Percentiles rank a stretch among this genome's conserved stretches.
phyloP scores from a whole-genome alignment of 2,888 invertebrate species.

The Morinoia aosen region DNA sequence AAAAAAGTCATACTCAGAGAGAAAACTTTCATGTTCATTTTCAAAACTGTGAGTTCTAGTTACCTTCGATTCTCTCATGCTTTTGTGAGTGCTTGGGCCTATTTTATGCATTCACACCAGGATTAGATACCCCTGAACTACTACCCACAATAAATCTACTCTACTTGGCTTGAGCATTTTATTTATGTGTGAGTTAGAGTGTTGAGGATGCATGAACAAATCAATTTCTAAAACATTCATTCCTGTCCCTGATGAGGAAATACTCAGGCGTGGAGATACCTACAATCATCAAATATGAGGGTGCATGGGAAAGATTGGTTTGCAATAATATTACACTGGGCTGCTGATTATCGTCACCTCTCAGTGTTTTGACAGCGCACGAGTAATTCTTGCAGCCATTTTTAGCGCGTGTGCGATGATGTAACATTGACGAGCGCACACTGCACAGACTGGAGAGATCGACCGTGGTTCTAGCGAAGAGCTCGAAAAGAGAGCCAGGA shows the following conservation, averaged over 20 bases:
- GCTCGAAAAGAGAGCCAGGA: background rate
- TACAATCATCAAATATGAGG: background rate
- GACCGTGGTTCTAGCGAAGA: background rate
- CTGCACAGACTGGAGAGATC: background rate
- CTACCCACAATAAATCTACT: too few relatives aligned
- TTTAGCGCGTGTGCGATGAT: background rate
- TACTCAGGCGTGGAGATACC: background rate
- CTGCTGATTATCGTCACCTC: background rate
- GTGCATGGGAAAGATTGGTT: background rate
- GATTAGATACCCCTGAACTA: too few relatives aligned
- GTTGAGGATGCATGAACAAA: too few relatives aligned
- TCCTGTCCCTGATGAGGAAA: background rate
- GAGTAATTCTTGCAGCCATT: background rate
- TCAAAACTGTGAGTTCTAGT: background rate
- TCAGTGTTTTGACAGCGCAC: background rate
- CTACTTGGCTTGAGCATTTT: too few relatives aligned
- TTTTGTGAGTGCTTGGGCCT: too few relatives aligned
- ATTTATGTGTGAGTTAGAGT: too few relatives aligned
- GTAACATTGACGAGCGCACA: background rate
- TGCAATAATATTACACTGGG: background rate
- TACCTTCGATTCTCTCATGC: too few relatives aligned
- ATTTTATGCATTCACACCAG: too few relatives aligned
- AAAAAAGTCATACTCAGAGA: background rate
- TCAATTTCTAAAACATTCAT: background rate
- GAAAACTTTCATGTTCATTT: background rate